phyloP scores from a whole-genome alignment of 2,113 vertebrate species.

The Andinoacara biseriatus region DNA sequence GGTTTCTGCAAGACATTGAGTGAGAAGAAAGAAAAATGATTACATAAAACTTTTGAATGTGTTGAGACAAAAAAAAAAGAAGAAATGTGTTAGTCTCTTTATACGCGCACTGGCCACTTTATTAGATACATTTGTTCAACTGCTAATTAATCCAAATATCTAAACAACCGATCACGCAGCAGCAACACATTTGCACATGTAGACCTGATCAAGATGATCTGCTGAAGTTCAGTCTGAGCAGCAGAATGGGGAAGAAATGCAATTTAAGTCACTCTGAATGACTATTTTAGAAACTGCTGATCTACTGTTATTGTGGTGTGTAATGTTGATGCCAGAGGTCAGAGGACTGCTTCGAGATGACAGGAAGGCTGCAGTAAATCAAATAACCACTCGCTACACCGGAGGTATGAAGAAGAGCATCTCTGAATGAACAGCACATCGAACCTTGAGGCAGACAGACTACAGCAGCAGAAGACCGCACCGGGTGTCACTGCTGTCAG shows the following conservation, averaged over 20 bases:
- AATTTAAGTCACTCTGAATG: neutral
- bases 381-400: neutral
- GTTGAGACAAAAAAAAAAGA: no score
- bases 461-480: neutral
- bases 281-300: neutral
- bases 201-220: neutral
- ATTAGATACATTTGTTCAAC: neutral
- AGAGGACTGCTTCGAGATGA: neutral
- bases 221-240: neutral
- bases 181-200: neutral
- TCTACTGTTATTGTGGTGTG: neutral
- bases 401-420: neutral
- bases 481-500: no score
- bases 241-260: no score
- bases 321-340: neutral
- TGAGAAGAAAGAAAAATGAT: neutral
- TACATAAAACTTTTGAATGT: neutral
- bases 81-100: neutral
- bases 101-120: neutral
- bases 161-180: no score
- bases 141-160: neutral
- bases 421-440: neutral
- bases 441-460: neutral
- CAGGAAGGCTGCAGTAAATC: neutral
- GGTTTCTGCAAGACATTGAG: conserved; percentile 77